Base-by-base conservation (phyloP, 2,797 vertebrate genomes). In the Gephyroberyx darwinii region DNA sequence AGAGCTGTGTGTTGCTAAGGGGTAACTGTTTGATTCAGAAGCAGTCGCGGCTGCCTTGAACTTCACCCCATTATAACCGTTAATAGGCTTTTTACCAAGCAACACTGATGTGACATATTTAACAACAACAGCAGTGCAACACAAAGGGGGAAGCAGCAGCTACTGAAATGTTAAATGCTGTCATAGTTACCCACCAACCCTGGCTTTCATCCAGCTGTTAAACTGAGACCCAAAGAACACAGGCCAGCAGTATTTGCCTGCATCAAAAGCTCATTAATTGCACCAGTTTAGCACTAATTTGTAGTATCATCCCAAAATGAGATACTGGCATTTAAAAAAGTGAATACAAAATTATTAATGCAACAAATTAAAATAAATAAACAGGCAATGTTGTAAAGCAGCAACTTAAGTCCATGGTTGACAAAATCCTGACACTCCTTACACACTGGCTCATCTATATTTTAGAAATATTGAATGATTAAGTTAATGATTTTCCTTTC, bases 1-100 rank as follows among this genome's bases (percentile, higher is more conserved):
- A 48, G 41, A 72, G 41, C 74, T 62, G 67, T 65, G 61, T 72
- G 92, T 95, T 95, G 92, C 92, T 92, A 89, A 91, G 94, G 85
- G 77, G 93, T 55, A 1, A 65, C 31, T 13, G 68, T 75, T 80
- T 78, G 55, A 65, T 57, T 47, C 56, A 61, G 37, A 81, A 66
- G 70, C 76, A 81, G 69, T 69, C 16, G 33, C 20, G 62, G 59
- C 63, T 53, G 58, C 69, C 71, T 82, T 76, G 65, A 83, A 82
- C 68, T 75, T 87, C 57, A 59, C 50, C 67, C 56, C 53, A 70
- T 78, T 72, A 59, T 4, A 81, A 19, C 43, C 48, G 51, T 65
- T 72, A 89, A 88, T 51, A 51, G 77, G 53, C 31, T 65, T 71
- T 81, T 19, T 69, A 59, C 74, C 54, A 69, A 48, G 69, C 30